Evolutionary conservation across 1,140 invertebrate species (phyloP), one percentile per base, ranked within the genome.

Genomic region (Babylonia areolata): DNA sequence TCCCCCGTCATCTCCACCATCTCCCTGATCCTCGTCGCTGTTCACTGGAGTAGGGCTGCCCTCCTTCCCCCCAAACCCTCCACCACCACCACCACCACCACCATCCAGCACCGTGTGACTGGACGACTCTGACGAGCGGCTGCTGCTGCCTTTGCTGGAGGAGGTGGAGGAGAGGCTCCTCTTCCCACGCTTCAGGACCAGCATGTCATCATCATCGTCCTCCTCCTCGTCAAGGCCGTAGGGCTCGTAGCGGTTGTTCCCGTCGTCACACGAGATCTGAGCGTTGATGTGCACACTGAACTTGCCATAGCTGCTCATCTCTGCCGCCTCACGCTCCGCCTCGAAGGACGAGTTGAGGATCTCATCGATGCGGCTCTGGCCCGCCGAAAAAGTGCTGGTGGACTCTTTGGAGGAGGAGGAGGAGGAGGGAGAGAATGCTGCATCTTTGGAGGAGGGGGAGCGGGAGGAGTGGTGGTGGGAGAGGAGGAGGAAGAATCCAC

Each of bases 21-120:
- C 87, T 33, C 33, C 87, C 42, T 77, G 81, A 77, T 92, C 91
- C 37, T 84, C 87, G 73, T 93, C 92, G 85, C 91, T 92, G 88
- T 92, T 93, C 17, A 92, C 90, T 23, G 92, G 92, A 5, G 92
- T 92, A 2, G 89, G 87, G 75, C 89, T 91, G 37, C 85, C 90
- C 54, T 87, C 88, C 64, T 91, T 89, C 51, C 85, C 88, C 40
- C 28, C 51, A 31, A 1, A 86, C 35, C 87, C 88, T 2, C 84
- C 35, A 3, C 84, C 86, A 11, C 84, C 86, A 58, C 88, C 87
- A 31, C 87, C 88, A 5, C 85, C 35, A 3, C 86, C 86, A 2
- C 85, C 87, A 58, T 88, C 81, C 37, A 81, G 39, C 78, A 87
- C 71, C 31, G 84, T 82, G 37, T 78, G 81, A 33, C 71, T 82